Base-by-base conservation (phyloP, 1,140 invertebrate species). In the Oscheius sp. region DNA sequence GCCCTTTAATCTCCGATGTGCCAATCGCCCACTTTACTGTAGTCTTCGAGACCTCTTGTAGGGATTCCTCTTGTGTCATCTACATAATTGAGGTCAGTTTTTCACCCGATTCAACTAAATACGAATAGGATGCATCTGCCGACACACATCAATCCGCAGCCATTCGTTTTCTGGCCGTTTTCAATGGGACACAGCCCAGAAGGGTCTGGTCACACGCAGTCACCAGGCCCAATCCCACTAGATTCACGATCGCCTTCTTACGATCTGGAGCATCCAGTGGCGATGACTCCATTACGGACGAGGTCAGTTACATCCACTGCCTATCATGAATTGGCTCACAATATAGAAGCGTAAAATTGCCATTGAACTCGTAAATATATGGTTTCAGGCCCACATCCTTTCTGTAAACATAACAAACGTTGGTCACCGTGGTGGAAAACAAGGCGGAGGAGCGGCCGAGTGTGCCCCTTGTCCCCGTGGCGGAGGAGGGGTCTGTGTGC, bases 361-460 rank as follows among this genome's bases (percentile, higher is more conserved):
- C n/a, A n/a, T n/a, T n/a, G n/a, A n/a, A n/a, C n/a, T n/a, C n/a
- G n/a, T n/a, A n/a, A n/a, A n/a, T n/a, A n/a, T n/a, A n/a, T n/a
- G n/a, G n/a, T n/a, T 55, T 55, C 7, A 55, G 35, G 88, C 87
- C 23, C 87, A 85, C 77, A 88, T 90, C 38, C 89, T 86, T 79
- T 82, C 85, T 32, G 85, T 90, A 20, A 86, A 88, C 71, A 85
- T 90, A 2, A 88, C 88, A n/a, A 89, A 90, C 80, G 89, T 87
- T 0, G 78, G 88, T 87, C 88, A 52, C 23, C 32, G 36, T 10
- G 20, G 18, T 38, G 70, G 74, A 2, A 58, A 36, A 13, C 68
- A 49, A 55, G 58, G 42, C 32, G 79, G 55, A 13, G 89, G 89
- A 28, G 88, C 89, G 3, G 82, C 84, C 2, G 79, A 77, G 2